Base-by-base conservation (phyloP, 2,888 invertebrate genomes). In the Cheilosia urbana region DNA sequence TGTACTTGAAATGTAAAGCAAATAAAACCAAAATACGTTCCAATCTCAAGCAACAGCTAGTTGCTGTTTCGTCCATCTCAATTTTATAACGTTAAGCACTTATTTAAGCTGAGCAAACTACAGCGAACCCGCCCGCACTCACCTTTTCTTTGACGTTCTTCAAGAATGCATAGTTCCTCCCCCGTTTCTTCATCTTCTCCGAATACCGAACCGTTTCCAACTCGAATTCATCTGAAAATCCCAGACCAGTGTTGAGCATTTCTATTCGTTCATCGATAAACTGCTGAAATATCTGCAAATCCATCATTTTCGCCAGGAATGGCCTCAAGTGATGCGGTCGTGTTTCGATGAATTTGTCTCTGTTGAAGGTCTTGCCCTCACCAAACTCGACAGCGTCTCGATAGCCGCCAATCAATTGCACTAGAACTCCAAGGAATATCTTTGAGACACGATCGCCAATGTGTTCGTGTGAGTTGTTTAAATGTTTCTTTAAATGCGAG, bases 151-250 rank as follows among this genome's bases (percentile, higher is more conserved):
- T 97, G 13, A 98, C 95, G 90, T 95, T 97, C 92, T 96, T 97
- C 88, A 97, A 95, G 91, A 97, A 96, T 89, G 98, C 97, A 92
- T 96, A 96, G 73, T 92, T 91, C 62, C 91, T 91, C 21, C 91
- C 90, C 34, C 90, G 91, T 91, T 91, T 94, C 92, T 72, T 94
- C 92, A 89, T 93, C 92, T 88, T 94, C 91, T 91, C 93, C 90
- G 89, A 93, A 90, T 91, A 93, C 89, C 90, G 94, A 91, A 69
- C 96, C 77, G 95, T 96, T 92, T 99, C 98, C 90, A 96, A 94
- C 92, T 99, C 99, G 92, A 99, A 99, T 90, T 98, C 97, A 91
- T 99, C 99, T 42, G 96, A 96, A 91, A 98, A 97, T 0, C 98
- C 97, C 78, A 96, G 94, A 0, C 99, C 98, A n/a, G 96, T 95